Evolutionary conservation across 1,140 invertebrate genomes (phyloP), one percentile per base, ranked within the genome.

Genomic region (Olivierus martensii): DNA sequence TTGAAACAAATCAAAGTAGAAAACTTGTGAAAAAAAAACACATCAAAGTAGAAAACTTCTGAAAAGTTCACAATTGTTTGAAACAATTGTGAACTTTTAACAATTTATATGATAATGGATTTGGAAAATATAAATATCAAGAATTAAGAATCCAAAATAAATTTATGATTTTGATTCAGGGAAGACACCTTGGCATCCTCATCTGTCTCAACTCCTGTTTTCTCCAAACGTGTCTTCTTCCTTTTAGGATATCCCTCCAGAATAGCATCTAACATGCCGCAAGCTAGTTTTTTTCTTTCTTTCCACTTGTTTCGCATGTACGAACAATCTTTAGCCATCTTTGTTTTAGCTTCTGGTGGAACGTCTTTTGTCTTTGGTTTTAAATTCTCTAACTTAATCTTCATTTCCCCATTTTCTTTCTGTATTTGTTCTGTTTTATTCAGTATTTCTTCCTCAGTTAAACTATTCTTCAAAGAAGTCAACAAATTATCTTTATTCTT

Each of bases 201-300:
- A 67, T 78, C 76, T 46, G 80, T 80, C 66, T 89, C 84, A 52
- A 91, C 77, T 18, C 86, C 87, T 51, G 88, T 76, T 62, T 90
- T 85, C 61, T 87, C 81, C 48, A 81, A 75, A 3, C 91, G 71
- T 36, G 74, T 73, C 68, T 82, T 82, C 65, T 89, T 91, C n/a
- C 72, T 75, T 68, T 85, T 80, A 0, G 85, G 84, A 72, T 85
- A 90, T 52, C 77, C 79, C 71, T 91, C 87, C 43, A 90, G 63
- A 47, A 90, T 80, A 11, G 80, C 76, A 58, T 88, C 79, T 11
- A 89, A 55, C 45, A 90, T 81, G 53, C 88, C 83, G 55, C 74
- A 76, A 56, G 78, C 80, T 4, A 84, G 76, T 60, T 83, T 72
- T 67, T 87, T 89, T 44, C 86, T 75, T 69, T 83, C 85, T 56